Evolutionary conservation across 2,113 vertebrate species (phyloP), one percentile per base, ranked within the genome.

Genomic region (Dunckerocampus dactyliophorus): DNA sequence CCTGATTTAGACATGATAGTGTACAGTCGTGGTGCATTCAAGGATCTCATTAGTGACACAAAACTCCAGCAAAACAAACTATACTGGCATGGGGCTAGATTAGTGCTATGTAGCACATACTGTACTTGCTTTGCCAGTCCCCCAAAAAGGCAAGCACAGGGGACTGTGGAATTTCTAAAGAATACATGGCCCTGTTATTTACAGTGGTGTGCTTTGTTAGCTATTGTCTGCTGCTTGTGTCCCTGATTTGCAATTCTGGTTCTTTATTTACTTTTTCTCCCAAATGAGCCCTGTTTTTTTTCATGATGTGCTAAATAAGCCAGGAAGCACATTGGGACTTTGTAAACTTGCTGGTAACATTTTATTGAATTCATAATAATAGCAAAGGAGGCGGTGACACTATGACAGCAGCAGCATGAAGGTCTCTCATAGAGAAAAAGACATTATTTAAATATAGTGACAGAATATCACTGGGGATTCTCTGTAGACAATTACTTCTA

Each of bases 291-390:
- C n/a, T 48, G 9, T 49, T 21, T 54, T 69, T 64, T 58, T 53
- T n/a, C 42, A 45, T 4, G 0, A 17, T 19, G 46, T 55, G 46
- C 39, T 58, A 50, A 63, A 76, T 57, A 62, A 65, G 14, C 62
- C 37, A 48, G 48, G 62, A 59, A 50, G 21, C 22, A 16, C 52
- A 55, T n/a, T 58, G 42, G 31, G 14, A 47, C 12, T 47, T 63
- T 43, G 56, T 58, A 67, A 46, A 21, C 8, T 21, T 69, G 4
- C 19, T 59, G 20, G 17, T 53, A 49, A 67, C 65, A 60, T 55
- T 63, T 53, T 55, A 74, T 71, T 67, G 31, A 67, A 46, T 59
- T 77, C 62, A 68, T 54, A 47, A 62, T 16, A 48, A 67, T 42
- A 62, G 67, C 48, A 68, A 63, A 58, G 53, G 49, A 54, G n/a